phyloP scores from a whole-genome alignment of 2,888 invertebrate genomes.

The Leucania comma region DNA sequence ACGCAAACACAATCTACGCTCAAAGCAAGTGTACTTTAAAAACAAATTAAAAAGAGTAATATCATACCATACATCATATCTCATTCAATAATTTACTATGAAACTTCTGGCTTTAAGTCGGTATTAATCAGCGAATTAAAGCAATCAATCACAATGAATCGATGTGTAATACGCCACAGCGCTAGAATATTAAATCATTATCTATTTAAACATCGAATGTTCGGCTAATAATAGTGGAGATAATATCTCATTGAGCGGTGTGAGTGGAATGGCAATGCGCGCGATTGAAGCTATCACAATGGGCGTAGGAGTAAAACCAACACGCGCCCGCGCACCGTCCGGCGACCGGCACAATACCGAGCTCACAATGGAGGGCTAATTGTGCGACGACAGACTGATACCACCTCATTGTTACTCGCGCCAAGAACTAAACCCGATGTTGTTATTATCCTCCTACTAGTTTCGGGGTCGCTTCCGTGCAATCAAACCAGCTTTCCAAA shows the following conservation, averaged over 20 bases:
- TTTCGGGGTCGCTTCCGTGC: constrained; percentile 63
- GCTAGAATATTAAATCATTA: constrained; percentile 80
- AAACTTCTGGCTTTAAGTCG: constrained; percentile 76
- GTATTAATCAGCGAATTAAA: constrained; percentile 73
- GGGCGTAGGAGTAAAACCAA: constrained; percentile 88
- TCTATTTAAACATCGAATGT: constrained; percentile 80
- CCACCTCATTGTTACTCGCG: constrained; percentile 77
- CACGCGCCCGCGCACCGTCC: constrained; percentile 80
- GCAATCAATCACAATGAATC: constrained; percentile 83
- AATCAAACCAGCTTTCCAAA: constrained; percentile 65
- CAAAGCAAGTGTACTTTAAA: constrained; percentile 36
- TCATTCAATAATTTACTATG: constrained; percentile 43
- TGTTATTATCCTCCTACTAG: constrained; percentile 66
- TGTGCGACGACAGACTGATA: constrained; percentile 87
- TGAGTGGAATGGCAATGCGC: constrained; percentile 80
- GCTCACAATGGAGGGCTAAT: constrained; percentile 86
- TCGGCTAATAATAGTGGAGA: constrained; percentile 81
- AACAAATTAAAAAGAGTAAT: constrained; percentile 13
- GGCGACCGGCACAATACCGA: constrained; percentile 73
- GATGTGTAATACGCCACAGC: constrained; percentile 67
- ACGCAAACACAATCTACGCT: constrained; percentile 2
- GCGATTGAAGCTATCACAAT: constrained; percentile 84
- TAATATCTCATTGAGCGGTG: constrained; percentile 84
- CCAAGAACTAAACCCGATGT: constrained; percentile 70
- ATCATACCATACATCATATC: constrained; percentile 37